Evolutionary conservation across 1,140 invertebrate genomes (phyloP).

Genomic region (Calephelis virginiensis): DNA sequence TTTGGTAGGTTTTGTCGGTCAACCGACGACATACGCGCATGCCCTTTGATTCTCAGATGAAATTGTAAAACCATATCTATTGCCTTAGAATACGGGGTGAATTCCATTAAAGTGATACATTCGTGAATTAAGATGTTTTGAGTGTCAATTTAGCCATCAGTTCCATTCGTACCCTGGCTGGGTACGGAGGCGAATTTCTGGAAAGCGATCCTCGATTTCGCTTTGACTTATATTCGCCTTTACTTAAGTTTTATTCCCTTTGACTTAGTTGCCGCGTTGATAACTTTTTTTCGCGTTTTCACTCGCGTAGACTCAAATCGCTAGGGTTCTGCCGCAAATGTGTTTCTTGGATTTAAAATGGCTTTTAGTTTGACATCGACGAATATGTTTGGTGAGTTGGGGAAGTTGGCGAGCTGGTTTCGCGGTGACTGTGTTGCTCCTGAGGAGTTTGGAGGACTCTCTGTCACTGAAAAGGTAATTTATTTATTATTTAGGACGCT

Average conservation of each 20-base stretch:
- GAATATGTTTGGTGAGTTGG: constrained; percentile 65
- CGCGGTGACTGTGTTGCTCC: constrained; percentile 63
- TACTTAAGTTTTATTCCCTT: neutral
- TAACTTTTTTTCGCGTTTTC: neutral
- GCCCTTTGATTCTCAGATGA: neutral
- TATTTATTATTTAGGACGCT: too few relatives aligned
- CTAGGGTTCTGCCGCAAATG: neutral
- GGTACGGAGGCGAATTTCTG: neutral
- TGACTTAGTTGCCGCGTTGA: neutral
- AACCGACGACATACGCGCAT: constrained; percentile 7
- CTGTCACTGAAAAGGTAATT: constrained; percentile 68
- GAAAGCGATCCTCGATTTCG: neutral
- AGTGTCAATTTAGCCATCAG: constrained; percentile 11
- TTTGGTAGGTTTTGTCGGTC: neutral
- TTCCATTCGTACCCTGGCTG: constrained; percentile 3
- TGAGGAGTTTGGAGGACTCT: constrained; percentile 61
- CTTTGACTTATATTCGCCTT: neutral
- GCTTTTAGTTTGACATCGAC: constrained; percentile 64
- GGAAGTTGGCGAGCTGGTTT: constrained; percentile 64
- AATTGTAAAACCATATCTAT: constrained; percentile 12
- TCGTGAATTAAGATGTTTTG: constrained; percentile 16
- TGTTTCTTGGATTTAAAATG: constrained; percentile 33
- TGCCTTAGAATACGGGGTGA: neutral
- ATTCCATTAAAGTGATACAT: neutral
- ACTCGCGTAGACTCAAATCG: neutral